These are phyloP conservation scores for Branchipolynoe longqiensis DNA, from an alignment of 2,888 invertebrate species.

Conservation along the genomic window DNA sequence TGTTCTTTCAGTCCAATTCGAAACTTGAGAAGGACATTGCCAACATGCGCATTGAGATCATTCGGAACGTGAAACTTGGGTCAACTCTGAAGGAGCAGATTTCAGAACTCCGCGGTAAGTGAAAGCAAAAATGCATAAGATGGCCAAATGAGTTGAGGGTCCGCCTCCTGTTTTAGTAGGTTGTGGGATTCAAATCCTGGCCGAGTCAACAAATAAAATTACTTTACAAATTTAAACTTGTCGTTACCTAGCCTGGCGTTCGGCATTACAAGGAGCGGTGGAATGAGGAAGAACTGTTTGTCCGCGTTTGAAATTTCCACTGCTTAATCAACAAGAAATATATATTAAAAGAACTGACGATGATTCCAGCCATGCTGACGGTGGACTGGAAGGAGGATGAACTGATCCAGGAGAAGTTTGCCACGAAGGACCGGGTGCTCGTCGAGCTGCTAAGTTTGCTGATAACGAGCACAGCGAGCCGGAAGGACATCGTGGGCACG, in stretches of 20 bases:
- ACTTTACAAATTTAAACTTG: no score
- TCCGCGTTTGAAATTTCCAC: no score
- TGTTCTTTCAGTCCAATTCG: conserved; percentile 6
- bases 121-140: no score
- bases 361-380: background rate
- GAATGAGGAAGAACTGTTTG: no score
- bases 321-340: no score
- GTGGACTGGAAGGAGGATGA: conserved; percentile 36
- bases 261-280: no score
- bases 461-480: conserved; percentile 72
- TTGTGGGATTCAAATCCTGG: no score
- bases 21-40: conserved; percentile 27
- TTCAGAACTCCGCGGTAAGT: conserved; percentile 1
- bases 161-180: no score
- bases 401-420: conserved; percentile 35
- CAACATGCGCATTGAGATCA: conserved; percentile 38
- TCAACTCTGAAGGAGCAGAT: background rate
- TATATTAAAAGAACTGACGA: background rate
- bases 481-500: conserved; percentile 73
- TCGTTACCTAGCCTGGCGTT: no score
- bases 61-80: background rate
- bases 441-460: conserved; percentile 73
- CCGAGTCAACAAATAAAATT: no score
- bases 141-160: no score
- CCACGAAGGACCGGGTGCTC: conserved; percentile 69